These are phyloP conservation scores for Oryzias sinensis DNA, from an alignment of 2,797 vertebrate genomes.

Conservation along the genomic window DNA sequence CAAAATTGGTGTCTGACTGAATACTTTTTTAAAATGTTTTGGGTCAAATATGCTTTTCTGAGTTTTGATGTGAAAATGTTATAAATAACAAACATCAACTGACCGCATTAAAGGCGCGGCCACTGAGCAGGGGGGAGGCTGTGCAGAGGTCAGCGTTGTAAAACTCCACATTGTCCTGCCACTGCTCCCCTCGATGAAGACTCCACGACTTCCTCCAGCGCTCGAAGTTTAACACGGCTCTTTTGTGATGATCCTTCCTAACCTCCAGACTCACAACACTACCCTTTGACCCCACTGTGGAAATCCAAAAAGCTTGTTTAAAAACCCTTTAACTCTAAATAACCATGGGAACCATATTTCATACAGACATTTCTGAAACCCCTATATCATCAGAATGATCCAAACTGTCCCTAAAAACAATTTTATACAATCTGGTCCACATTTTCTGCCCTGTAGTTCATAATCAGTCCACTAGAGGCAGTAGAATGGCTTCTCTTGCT, in stretches of 20 bases:
- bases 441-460: too few relatives aligned
- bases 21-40: neutral
- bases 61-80: neutral
- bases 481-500: too few relatives aligned
- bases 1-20: too few relatives aligned
- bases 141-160: conserved; percentile 78
- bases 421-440: too few relatives aligned
- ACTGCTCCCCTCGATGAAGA: conserved; percentile 74
- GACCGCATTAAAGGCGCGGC: conserved; percentile 83
- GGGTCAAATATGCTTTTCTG: too few relatives aligned
- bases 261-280: conserved; percentile 87
- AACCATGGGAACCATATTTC: neutral
- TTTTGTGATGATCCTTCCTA: conserved; percentile 83
- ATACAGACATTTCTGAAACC: neutral
- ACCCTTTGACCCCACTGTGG: conserved; percentile 84
- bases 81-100: conserved; percentile 39
- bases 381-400: too few relatives aligned
- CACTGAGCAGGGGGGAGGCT: conserved; percentile 75
- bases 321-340: neutral
- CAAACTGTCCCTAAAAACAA: too few relatives aligned
- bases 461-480: too few relatives aligned
- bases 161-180: conserved; percentile 90
- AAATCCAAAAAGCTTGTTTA: neutral
- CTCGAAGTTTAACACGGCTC: conserved; percentile 83
- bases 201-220: conserved; percentile 83